Conservation (phyloP, 2,888 invertebrate genomes). For the Scaptomyza reducta region DNA sequence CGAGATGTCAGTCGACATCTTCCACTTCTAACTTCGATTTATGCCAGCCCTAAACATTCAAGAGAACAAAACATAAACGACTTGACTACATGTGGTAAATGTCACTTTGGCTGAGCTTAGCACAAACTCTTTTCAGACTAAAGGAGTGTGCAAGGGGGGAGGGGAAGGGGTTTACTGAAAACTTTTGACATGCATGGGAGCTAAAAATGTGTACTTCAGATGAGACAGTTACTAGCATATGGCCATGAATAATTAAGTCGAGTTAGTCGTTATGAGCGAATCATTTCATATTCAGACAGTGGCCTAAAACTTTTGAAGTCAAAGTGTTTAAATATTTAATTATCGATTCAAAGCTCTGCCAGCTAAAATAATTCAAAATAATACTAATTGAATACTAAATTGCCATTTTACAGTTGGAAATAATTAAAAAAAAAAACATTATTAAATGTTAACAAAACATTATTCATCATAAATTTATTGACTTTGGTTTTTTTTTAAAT, state of each 20-base stretch:
- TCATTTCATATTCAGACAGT: slow-evolving; percentile 11
- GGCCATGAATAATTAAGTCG: slow-evolving; percentile 18
- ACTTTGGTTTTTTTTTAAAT: not conserved
- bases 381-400: slow-evolving; percentile 1
- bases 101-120: slow-evolving; percentile 37
- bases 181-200: slow-evolving; percentile 35
- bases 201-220: slow-evolving; percentile 12
- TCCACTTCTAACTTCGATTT: slow-evolving; percentile 25
- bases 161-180: not conserved
- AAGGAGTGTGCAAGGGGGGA: not conserved
- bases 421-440: not conserved
- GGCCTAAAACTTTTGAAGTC: not conserved
- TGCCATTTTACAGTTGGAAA: not conserved
- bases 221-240: slow-evolving; percentile 15
- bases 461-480: not conserved
- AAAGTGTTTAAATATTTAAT: slow-evolving; percentile 1
- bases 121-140: not conserved
- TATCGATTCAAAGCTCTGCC: not conserved
- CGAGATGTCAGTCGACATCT: slow-evolving; percentile 18
- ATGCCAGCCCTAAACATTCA: slow-evolving; percentile 42
- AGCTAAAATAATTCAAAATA: not conserved
- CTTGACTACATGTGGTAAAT: slow-evolving; percentile 55
- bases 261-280: slow-evolving; percentile 1
- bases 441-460: not conserved
- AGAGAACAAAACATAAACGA: slow-evolving; percentile 37